Conservation (phyloP, 2,888 invertebrate species). For the Rhimphoctona megacephalus region DNA sequence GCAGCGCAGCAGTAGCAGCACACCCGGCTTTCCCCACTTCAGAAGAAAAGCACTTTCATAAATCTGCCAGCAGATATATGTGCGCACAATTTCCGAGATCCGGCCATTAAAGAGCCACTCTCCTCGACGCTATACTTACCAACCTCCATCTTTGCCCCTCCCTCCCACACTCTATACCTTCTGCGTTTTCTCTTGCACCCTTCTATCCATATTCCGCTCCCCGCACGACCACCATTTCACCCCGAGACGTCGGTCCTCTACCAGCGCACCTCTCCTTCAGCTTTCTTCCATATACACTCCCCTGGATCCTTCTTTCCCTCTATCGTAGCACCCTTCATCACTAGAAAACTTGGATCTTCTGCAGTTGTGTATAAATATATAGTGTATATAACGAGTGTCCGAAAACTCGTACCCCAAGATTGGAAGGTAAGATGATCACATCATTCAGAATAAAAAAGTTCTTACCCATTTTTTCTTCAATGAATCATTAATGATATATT, state of each 20-base stretch:
- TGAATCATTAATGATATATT: not conserved
- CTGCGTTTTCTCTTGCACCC: slow-evolving; percentile 53
- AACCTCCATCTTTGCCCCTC: slow-evolving; percentile 63
- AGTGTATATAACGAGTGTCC: slow-evolving; percentile 12
- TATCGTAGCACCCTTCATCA: slow-evolving; percentile 36
- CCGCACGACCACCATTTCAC: slow-evolving; percentile 32
- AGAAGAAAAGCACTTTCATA: slow-evolving; percentile 93
- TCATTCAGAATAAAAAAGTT: not conserved
- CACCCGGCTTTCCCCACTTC: slow-evolving; percentile 85
- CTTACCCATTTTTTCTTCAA: not conserved
- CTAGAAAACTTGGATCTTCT: slow-evolving; percentile 39
- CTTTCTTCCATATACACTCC: slow-evolving; percentile 74
- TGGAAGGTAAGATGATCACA: not conserved
- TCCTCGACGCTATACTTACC: slow-evolving; percentile 75
- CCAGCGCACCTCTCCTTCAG: slow-evolving; percentile 52
- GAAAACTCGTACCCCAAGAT: not conserved
- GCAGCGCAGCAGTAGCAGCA: slow-evolving; percentile 71
- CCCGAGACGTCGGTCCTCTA: slow-evolving; percentile 36
- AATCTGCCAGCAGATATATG: slow-evolving; percentile 96
- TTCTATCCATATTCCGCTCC: slow-evolving; percentile 42
- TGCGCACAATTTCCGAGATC: slow-evolving; percentile 96
- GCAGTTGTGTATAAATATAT: slow-evolving; percentile 36
- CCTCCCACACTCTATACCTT: slow-evolving; percentile 14
- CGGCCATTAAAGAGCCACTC: slow-evolving; percentile 92
- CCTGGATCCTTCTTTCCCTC: slow-evolving; percentile 56